Evolutionary conservation across 2,797 vertebrate species (phyloP).

Genomic region (Cuculus canorus): DNA sequence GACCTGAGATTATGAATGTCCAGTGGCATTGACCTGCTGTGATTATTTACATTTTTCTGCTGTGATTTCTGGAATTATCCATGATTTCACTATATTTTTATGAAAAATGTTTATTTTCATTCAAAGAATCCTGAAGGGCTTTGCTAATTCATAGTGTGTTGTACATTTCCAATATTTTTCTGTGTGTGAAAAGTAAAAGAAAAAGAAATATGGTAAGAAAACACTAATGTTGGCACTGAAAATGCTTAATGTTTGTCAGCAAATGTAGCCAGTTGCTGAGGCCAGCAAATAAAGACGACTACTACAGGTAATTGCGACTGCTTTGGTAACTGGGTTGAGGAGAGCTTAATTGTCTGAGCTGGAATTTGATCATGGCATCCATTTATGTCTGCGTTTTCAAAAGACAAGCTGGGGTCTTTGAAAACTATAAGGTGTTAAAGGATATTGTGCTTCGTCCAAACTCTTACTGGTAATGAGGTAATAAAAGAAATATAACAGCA

Average conservation of each 20-base stretch:
- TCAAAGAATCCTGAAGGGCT: background rate
- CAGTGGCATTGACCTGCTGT: background rate
- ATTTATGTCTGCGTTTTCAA: background rate
- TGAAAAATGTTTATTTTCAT: background rate
- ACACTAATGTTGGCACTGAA: background rate
- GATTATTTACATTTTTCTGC: background rate
- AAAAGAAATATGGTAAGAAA: background rate
- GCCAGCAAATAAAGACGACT: background rate
- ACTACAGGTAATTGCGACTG: background rate
- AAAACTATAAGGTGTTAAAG: background rate
- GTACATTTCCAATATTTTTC: background rate
- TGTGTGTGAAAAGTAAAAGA: background rate
- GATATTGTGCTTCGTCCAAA: background rate
- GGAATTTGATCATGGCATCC: background rate
- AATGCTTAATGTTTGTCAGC: background rate
- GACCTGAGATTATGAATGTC: background rate
- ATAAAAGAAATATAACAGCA: background rate
- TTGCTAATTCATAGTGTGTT: background rate
- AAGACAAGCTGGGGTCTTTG: background rate
- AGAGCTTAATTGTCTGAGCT: background rate
- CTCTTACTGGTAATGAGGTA: background rate
- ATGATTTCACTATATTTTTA: background rate
- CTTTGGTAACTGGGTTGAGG: background rate
- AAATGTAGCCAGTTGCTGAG: background rate
- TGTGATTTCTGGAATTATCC: background rate